phyloP scores from a whole-genome alignment of 2,888 invertebrate species.

The Microctonus aethiopoides region DNA sequence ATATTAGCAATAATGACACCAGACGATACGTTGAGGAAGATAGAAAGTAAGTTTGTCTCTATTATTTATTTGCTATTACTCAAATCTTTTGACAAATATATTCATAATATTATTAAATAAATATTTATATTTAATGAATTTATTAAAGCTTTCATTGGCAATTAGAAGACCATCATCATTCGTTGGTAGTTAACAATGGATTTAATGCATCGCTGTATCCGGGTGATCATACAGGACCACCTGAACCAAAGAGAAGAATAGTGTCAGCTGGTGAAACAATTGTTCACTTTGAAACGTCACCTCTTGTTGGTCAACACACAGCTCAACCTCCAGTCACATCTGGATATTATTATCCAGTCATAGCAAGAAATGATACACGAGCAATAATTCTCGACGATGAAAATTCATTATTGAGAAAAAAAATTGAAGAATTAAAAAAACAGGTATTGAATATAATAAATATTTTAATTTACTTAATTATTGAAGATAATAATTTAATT shows the following conservation, averaged over 20 bases:
- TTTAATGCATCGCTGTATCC: conserved; percentile 58
- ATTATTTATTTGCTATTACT: neutral
- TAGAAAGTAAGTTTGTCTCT: conserved; percentile 50
- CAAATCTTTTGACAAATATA: neutral
- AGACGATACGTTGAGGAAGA: conserved; percentile 57
- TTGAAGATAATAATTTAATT: neutral
- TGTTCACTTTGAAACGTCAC: conserved; percentile 60
- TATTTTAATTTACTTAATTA: conserved; percentile 49
- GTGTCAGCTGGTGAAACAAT: conserved; percentile 60
- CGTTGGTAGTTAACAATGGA: conserved; percentile 54
- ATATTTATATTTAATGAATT: neutral
- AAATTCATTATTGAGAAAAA: conserved; percentile 74
- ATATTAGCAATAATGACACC: conserved; percentile 49
- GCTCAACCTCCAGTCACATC: conserved; percentile 56
- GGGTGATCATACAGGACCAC: conserved; percentile 60
- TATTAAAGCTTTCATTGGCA: conserved; percentile 59
- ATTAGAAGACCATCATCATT: conserved; percentile 60
- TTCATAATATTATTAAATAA: neutral
- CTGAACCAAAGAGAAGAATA: conserved; percentile 61
- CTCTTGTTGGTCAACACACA: conserved; percentile 60
- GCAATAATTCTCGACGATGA: conserved; percentile 74
- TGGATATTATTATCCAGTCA: conserved; percentile 63
- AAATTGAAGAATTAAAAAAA: conserved; percentile 77
- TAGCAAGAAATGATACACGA: conserved; percentile 64
- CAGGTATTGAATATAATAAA: conserved; percentile 68